These are phyloP conservation scores for Apis cerana DNA, from an alignment of 1,140 invertebrate genomes.

Conservation along the genomic window DNA sequence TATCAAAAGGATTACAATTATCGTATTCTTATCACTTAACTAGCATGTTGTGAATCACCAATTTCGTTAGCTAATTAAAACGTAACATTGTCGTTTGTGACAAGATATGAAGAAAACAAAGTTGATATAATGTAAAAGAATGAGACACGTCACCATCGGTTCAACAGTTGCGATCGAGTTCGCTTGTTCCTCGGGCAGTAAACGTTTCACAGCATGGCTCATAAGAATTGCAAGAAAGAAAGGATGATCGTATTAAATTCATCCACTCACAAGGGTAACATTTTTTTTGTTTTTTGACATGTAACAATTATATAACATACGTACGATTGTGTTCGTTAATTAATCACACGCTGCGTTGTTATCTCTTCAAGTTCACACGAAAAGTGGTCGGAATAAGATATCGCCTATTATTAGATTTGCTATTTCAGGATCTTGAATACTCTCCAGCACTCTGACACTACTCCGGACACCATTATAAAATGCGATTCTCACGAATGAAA, in stretches of 20 bases:
- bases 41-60: not conserved
- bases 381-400: conserved; percentile 65
- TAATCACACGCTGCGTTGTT: conserved; percentile 49
- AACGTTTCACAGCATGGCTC: not conserved
- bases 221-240: not conserved
- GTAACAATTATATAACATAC: conserved; percentile 57
- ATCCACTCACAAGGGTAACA: not conserved
- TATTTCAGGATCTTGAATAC: conserved; percentile 65
- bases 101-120: conserved; percentile 14
- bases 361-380: conserved; percentile 72
- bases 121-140: conserved; percentile 20
- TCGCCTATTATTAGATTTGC: conserved; percentile 67
- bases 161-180: conserved; percentile 25
- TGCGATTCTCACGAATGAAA: conserved; percentile 8
- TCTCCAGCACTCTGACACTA: conserved; percentile 52
- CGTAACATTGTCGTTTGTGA: not conserved
- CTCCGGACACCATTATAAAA: conserved; percentile 60
- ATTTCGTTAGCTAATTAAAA: not conserved
- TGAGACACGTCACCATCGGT: conserved; percentile 43
- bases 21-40: not conserved
- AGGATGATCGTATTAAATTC: not conserved
- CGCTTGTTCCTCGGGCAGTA: not conserved
- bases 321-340: conserved; percentile 49
- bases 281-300: not conserved
- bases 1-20: not conserved